Conservation (phyloP, 2,888 invertebrate species). For the Xylota sylvarum region DNA sequence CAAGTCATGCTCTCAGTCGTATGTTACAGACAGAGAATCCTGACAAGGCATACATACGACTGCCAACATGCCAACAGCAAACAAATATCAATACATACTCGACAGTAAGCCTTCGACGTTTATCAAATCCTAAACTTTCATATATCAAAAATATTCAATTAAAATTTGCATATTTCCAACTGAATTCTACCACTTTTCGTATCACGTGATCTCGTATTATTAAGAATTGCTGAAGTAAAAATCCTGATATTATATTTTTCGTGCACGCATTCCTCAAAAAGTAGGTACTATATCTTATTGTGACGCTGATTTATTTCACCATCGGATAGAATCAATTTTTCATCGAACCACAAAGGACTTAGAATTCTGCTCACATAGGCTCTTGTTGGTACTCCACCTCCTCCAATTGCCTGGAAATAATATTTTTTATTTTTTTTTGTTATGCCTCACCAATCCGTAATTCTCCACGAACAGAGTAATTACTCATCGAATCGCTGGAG, state of each 20-base stretch:
- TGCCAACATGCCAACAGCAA: neutral
- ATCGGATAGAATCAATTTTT: constrained; percentile 35
- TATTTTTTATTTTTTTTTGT: neutral
- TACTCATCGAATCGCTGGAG: constrained; percentile 16
- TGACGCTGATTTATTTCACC: constrained; percentile 47
- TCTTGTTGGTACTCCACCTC: too few relatives aligned
- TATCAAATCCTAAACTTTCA: neutral
- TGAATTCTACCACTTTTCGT: too few relatives aligned
- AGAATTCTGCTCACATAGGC: constrained; percentile 9
- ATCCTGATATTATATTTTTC: constrained; percentile 3
- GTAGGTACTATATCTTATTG: constrained; percentile 25
- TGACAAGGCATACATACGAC: neutral
- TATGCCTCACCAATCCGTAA: neutral
- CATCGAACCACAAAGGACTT: constrained; percentile 19
- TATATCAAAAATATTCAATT: constrained; percentile 52
- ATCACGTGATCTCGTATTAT: constrained; percentile 20
- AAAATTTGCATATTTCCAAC: constrained; percentile 39
- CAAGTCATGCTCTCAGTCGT: neutral
- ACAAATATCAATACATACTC: neutral
- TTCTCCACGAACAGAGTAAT: constrained; percentile 2
- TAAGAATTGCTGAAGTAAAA: constrained; percentile 27
- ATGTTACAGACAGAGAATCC: neutral
- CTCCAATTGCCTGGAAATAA: too few relatives aligned
- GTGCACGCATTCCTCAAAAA: neutral
- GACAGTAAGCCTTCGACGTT: neutral